phyloP scores from a whole-genome alignment of 2,797 vertebrate genomes.

The Cichlasoma orientale region DNA sequence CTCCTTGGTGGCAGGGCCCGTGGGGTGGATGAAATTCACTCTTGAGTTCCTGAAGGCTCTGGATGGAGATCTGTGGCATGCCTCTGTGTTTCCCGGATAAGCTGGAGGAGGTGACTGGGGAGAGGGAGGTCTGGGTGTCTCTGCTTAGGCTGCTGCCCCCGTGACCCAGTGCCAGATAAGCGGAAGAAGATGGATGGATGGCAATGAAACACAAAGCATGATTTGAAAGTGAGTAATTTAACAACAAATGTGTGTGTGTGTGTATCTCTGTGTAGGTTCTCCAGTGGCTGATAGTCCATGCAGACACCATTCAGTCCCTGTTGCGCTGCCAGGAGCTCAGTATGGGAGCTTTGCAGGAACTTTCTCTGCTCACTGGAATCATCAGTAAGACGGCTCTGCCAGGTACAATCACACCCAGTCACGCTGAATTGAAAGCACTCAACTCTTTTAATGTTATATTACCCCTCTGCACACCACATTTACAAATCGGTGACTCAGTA shows the following conservation, averaged over 20 bases:
- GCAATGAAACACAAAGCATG: not conserved
- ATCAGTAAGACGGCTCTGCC: conserved; percentile 97
- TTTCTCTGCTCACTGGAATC: conserved; percentile 92
- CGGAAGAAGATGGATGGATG: no score
- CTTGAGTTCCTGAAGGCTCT: no score
- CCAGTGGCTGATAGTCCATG: conserved; percentile 95
- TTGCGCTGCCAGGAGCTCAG: conserved; percentile 91
- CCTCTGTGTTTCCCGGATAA: no score
- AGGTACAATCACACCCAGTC: conserved; percentile 73
- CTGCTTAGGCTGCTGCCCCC: no score
- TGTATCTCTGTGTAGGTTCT: conserved; percentile 83
- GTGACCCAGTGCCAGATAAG: no score
- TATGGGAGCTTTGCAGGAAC: conserved; percentile 89
- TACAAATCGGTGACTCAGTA: not conserved
- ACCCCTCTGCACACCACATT: fast-evolving
- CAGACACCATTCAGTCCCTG: conserved; percentile 93
- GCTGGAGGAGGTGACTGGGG: no score
- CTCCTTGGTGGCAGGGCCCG: no score
- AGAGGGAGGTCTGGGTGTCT: no score
- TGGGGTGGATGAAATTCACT: no score
- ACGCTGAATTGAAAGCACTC: not conserved
- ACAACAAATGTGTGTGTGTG: not conserved
- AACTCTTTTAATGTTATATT: not conserved
- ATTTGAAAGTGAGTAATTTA: not conserved
- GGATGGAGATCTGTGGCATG: no score